Evolutionary conservation across 2,888 invertebrate genomes (phyloP), one percentile per base, ranked within the genome.

Genomic region (Leucophenga maculata): DNA sequence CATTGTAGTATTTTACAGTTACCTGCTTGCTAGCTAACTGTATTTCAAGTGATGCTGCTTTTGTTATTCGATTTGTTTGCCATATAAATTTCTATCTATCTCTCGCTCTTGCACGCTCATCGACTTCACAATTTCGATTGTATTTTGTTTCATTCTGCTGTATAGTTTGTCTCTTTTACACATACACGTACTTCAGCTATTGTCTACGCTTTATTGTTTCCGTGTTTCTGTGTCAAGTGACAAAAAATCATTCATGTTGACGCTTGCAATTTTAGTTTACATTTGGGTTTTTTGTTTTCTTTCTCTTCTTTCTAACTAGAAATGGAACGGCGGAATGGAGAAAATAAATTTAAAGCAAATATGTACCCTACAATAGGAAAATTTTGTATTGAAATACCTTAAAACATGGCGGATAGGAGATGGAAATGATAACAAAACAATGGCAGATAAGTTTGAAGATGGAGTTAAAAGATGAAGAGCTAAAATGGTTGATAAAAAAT

Each of bases 161-260:
- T 39, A 39, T 39, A 11, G 1, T 39, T 39, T 50, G 16, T 50
- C 50, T 55, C 26, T 55, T 55, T 13, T 16, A 13, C 14, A 18
- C 50, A 50, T 50, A 13, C n/a, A 4, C 18, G n/a, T 50, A 18
- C 50, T 50, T 16, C 16, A 18, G 48, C 22, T 48, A 48, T 64
- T 64, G 62, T 64, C 18, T 26, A 6, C 16, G 46, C 39, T 64
- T 64, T 64, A 64, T 64, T 64, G 62, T 64, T 64, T 48, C 62
- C 62, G 62, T 64, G 46, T 64, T 64, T 64, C 62, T 64, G 39
- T 64, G 62, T 64, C 62, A 64, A 64, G 62, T 64, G 62, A 64
- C 62, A 64, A 39, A 64, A 64, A 64, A 64, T 64, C 62, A 64
- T 64, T 64, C 62, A 64, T 64, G 48, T 64, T 64, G 62, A 48